phyloP scores from a whole-genome alignment of 2,113 vertebrate genomes.

The Siniperca knerii region DNA sequence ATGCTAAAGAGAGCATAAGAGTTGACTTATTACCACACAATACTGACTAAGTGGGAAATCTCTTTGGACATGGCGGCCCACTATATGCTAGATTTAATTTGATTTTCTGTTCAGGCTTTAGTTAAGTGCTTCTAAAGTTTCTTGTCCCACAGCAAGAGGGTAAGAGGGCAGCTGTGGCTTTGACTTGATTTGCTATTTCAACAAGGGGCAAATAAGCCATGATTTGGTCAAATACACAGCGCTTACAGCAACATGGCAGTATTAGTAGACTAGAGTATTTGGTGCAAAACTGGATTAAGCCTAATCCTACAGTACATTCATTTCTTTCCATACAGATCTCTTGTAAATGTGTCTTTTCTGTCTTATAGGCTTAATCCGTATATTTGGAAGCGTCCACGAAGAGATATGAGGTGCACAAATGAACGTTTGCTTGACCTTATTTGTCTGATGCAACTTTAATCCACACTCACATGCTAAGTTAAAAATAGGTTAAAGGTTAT shows the following conservation, averaged over 20 bases:
- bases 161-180: slow-evolving; percentile 70
- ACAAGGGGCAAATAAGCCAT: slow-evolving; percentile 64
- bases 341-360: slow-evolving; percentile 62
- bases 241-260: slow-evolving; percentile 53
- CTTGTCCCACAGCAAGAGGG: slow-evolving; percentile 63
- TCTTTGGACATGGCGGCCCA: slow-evolving; percentile 81
- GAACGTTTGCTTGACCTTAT: slow-evolving; percentile 38
- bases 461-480: background rate
- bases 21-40: slow-evolving; percentile 83
- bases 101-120: slow-evolving; percentile 78
- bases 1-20: slow-evolving; percentile 66
- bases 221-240: slow-evolving; percentile 54
- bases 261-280: slow-evolving; percentile 59
- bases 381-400: slow-evolving; percentile 10
- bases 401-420: slow-evolving; percentile 7
- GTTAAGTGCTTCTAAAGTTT: slow-evolving; percentile 78
- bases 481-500: background rate
- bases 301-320: slow-evolving; percentile 72
- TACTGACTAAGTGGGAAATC: slow-evolving; percentile 81
- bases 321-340: slow-evolving; percentile 70
- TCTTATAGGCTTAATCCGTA: slow-evolving; percentile 51
- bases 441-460: slow-evolving; percentile 26
- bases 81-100: slow-evolving; percentile 83
- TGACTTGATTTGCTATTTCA: slow-evolving; percentile 69
- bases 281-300: slow-evolving; percentile 77